Evolutionary conservation across 2,113 vertebrate genomes (phyloP), one percentile per base, ranked within the genome.

Genomic region (Nibea coibor): DNA sequence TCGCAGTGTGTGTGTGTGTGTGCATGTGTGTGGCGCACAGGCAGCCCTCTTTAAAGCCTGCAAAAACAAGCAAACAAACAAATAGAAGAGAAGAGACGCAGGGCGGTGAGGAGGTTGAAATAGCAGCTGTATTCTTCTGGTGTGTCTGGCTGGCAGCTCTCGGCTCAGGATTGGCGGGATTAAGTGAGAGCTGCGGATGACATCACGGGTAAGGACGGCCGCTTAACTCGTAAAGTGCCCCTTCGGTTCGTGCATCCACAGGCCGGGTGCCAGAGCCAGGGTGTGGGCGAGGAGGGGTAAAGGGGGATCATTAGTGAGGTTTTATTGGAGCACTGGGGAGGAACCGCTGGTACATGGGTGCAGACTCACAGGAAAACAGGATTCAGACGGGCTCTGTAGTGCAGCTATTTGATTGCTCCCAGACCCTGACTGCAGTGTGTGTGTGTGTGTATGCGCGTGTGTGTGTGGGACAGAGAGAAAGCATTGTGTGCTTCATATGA

Each of bases 391-490:
- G 72, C 86, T 87, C 53, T 83, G 80, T 74, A 81, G 84, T 81
- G 88, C 87, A 87, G 80, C 84, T 56, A 83, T 91, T 92, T 95
- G 93, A 96, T 94, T 93, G 91, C 91, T 94, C 92, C 93, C 94
- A 95, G 94, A 93, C 91, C 87, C 67, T 73, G 57, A 15, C 53
- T 90, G 80, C 75, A 79, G 64, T 20, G 72, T 76, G 67, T 64
- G 50, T 45, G 61, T 75, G 81, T 65, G 63, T 63, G 64, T 58
- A 26, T 26, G 69, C 28, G 28, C n/a, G 42, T 80, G 70, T 47
- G 54, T 68, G 74, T 66, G 66, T 58, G 64, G 66, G 53, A 78
- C 8, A 54, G 42, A 72, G 31, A 71, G 64, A 88, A 73, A 28
- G 39, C 20, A 74, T 20, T 84, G 78, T 85, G 61, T 53, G 59